Conservation (phyloP, 2,113 vertebrate species). For the Eonycteris spelaea region DNA sequence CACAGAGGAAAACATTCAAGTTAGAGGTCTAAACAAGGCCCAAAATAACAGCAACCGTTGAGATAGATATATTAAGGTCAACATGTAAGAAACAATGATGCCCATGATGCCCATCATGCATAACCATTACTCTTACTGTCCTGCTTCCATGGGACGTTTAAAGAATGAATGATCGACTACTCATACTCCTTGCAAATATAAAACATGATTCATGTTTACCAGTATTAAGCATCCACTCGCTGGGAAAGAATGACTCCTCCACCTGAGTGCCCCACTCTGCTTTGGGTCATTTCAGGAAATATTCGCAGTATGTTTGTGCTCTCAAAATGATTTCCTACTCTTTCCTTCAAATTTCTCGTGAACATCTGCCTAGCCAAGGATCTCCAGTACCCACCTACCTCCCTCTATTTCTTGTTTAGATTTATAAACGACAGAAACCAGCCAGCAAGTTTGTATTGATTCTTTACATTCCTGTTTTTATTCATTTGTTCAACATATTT, state of each 20-base stretch:
- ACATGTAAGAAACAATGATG: background rate
- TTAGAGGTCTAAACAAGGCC: background rate
- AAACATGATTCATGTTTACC: constrained; percentile 26
- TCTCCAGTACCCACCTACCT: background rate
- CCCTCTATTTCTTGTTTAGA: background rate
- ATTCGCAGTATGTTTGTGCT: background rate
- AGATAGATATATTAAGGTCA: constrained; percentile 21
- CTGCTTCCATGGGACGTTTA: background rate
- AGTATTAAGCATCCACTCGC: background rate
- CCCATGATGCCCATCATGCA: background rate
- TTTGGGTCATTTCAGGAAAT: constrained; percentile 44
- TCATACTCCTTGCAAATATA: background rate
- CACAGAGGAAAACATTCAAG: constrained; percentile 1
- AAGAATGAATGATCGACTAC: background rate
- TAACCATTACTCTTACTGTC: background rate
- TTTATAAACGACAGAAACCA: background rate
- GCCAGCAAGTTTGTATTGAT: background rate
- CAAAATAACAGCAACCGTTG: background rate
- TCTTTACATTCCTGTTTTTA: background rate
- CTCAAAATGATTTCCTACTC: constrained; percentile 14
- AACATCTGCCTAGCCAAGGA: background rate
- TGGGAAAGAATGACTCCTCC: constrained; percentile 36
- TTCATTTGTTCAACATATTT: background rate
- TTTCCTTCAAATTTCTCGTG: constrained; percentile 3
- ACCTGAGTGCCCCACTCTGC: background rate